A percentile compares a stretch with the other conserved stretches of the same genome.
These are phyloP conservation scores for Andrena dorsata DNA, from an alignment of 2,888 invertebrate species.

Conservation along the genomic window DNA sequence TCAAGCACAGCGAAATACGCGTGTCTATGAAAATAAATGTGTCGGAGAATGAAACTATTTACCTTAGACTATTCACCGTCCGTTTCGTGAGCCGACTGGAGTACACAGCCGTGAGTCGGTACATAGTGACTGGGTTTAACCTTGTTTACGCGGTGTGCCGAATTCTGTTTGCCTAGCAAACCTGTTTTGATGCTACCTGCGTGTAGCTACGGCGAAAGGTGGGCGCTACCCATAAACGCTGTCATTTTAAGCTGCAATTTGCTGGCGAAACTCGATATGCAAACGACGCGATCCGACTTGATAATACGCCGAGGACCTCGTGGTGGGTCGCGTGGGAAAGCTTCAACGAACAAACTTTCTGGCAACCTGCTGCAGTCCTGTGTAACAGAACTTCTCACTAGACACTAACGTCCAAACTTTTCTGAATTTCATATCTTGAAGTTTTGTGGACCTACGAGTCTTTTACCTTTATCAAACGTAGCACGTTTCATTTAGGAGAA, in stretches of 20 bases:
- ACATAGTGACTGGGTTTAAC: constrained; percentile 13
- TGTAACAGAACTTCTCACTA: too few species aligned
- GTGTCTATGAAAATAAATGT: not conserved
- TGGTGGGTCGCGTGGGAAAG: not conserved
- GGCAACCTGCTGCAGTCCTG: too few species aligned
- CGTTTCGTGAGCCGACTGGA: not conserved
- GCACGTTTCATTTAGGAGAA: too few species aligned
- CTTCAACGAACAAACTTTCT: not conserved
- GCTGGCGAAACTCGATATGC: not conserved
- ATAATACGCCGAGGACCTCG: not conserved
- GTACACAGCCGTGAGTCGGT: not conserved
- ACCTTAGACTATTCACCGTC: not conserved
- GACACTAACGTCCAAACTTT: too few species aligned
- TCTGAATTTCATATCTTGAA: too few species aligned
- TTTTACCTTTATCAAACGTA: too few species aligned
- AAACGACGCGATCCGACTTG: not conserved
- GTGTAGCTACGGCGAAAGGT: too few species aligned
- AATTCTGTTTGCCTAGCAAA: not conserved
- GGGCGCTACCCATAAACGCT: too few species aligned
- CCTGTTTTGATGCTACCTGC: constrained; percentile 2
- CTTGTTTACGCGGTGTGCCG: constrained; percentile 18
- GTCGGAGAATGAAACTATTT: not conserved
- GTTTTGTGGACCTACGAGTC: too few species aligned
- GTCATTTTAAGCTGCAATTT: constrained; percentile 6
- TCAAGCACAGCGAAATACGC: too few species aligned